Evolutionary conservation across 92 coral and sea anemone genomes (phyloP).

Genomic region (Parazoanthus atlanticus): DNA sequence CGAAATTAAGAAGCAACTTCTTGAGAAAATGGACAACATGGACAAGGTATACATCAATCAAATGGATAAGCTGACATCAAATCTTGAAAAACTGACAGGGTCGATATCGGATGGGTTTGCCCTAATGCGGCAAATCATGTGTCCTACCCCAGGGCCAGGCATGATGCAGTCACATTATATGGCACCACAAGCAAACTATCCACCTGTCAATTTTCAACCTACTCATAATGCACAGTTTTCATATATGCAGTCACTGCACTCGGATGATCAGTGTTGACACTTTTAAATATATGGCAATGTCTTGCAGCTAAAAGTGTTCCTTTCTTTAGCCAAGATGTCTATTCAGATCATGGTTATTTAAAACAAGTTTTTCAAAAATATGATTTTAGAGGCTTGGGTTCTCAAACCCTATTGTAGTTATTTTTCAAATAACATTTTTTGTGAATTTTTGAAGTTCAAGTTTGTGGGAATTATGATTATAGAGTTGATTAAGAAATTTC

Average conservation of each 20-base stretch:
- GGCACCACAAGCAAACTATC: slow-evolving; percentile 22
- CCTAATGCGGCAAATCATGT: slow-evolving; percentile 34
- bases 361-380: slow-evolving; percentile 18
- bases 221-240: background rate
- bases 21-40: slow-evolving; percentile 41
- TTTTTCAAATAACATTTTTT: slow-evolving; percentile 14
- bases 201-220: slow-evolving; percentile 18
- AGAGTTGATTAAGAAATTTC: slow-evolving; percentile 14
- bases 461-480: slow-evolving; percentile 23
- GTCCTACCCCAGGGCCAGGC: slow-evolving; percentile 37
- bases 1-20: slow-evolving; percentile 38
- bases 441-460: slow-evolving; percentile 5
- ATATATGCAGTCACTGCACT: slow-evolving; percentile 5
- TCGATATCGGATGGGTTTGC: slow-evolving; percentile 51
- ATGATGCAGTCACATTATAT: slow-evolving; percentile 29
- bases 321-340: slow-evolving; percentile 17
- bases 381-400: slow-evolving; percentile 6
- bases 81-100: slow-evolving; percentile 35
- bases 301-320: slow-evolving; percentile 16
- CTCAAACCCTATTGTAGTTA: slow-evolving; percentile 11
- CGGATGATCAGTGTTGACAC: slow-evolving; percentile 12
- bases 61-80: slow-evolving; percentile 43
- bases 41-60: slow-evolving; percentile 35
- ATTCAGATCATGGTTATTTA: slow-evolving; percentile 12
- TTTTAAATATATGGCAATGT: slow-evolving; percentile 1